Conservation (phyloP, 2,888 invertebrate genomes). For the Athrips mouffetella region DNA sequence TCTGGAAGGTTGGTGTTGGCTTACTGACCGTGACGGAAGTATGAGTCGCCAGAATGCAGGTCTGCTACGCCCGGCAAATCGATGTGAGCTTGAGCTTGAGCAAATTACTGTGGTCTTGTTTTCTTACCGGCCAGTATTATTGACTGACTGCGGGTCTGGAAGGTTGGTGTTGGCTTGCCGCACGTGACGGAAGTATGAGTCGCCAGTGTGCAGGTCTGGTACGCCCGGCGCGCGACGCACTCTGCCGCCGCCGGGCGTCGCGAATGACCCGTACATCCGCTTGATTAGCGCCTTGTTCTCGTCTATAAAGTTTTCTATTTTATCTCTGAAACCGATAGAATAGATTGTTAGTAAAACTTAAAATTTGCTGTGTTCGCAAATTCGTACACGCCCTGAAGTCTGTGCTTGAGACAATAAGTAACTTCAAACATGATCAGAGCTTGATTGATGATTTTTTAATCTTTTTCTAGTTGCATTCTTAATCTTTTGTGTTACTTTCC, state of each 20-base stretch:
- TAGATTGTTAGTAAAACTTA: background rate
- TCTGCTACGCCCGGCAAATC: conserved; percentile 40
- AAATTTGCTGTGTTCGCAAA: too few relatives aligned
- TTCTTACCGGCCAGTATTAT: conserved; percentile 64
- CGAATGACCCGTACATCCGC: conserved; percentile 95
- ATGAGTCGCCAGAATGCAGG: conserved; percentile 52
- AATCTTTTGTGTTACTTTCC: too few relatives aligned
- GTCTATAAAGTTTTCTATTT: conserved; percentile 94
- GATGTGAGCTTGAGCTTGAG: too few relatives aligned
- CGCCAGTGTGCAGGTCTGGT: conserved; percentile 75
- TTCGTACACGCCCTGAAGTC: too few relatives aligned
- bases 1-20: conserved; percentile 61
- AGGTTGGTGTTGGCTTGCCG: conserved; percentile 58
- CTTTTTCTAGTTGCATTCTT: too few relatives aligned
- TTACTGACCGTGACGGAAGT: conserved; percentile 67
- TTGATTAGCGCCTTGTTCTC: conserved; percentile 96
- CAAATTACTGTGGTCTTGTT: too few relatives aligned
- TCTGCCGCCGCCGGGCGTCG: conserved; percentile 68
- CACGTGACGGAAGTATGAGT: conserved; percentile 70
- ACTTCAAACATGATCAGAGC: too few relatives aligned
- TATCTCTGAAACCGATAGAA: conserved; percentile 81
- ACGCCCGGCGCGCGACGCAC: conserved; percentile 70
- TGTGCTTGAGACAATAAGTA: too few relatives aligned
- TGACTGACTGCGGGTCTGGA: conserved; percentile 63
- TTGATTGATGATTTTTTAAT: too few relatives aligned